phyloP scores from a whole-genome alignment of 2,888 invertebrate genomes.

The Trachelus tabidus region DNA sequence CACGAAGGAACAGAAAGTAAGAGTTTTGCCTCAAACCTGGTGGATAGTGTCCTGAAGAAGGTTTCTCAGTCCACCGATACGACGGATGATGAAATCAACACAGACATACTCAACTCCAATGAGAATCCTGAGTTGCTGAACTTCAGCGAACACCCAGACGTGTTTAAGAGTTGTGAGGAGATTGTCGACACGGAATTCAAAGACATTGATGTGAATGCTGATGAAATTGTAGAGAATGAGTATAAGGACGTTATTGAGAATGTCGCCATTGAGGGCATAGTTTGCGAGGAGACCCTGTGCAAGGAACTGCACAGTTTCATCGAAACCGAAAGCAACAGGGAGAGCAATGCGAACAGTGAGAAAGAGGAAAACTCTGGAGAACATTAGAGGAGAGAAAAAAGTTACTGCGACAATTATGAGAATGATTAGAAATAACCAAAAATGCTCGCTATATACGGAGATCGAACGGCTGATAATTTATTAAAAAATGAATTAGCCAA shows the following conservation, averaged over 20 bases:
- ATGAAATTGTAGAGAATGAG: constrained; percentile 25
- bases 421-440: not conserved
- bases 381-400: not conserved
- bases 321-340: constrained; percentile 48
- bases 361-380: constrained; percentile 26
- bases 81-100: constrained; percentile 60
- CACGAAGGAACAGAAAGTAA: constrained; percentile 57
- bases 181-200: constrained; percentile 52
- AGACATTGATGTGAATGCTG: constrained; percentile 28
- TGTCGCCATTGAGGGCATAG: constrained; percentile 40
- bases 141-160: constrained; percentile 49
- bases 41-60: constrained; percentile 54
- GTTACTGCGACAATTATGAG: not conserved
- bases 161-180: constrained; percentile 59
- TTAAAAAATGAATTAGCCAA: not conserved
- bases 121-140: constrained; percentile 52
- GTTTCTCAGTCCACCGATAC: constrained; percentile 59
- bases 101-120: constrained; percentile 59
- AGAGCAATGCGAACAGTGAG: constrained; percentile 28
- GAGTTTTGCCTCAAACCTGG: constrained; percentile 46
- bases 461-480: not conserved
- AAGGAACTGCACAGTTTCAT: constrained; percentile 58
- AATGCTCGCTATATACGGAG: constrained; percentile 7
- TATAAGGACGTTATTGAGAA: constrained; percentile 50
- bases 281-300: constrained; percentile 57